Conservation (phyloP, 1,140 invertebrate genomes). For the Drosophila sturtevanti region DNA sequence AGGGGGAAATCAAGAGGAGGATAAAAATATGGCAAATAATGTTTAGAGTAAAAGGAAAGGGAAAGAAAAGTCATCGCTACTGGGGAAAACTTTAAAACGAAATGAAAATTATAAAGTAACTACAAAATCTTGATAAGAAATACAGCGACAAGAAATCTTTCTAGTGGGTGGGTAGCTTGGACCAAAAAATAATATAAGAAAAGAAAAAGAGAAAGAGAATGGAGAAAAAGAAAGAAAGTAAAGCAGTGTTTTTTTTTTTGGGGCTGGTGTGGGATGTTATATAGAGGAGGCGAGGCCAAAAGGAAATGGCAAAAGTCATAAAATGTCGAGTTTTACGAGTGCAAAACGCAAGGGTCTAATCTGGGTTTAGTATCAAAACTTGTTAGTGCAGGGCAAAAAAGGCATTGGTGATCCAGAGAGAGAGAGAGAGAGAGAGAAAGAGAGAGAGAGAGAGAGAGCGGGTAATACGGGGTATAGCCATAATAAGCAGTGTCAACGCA, state of each 20-base stretch:
- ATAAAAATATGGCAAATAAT: slow-evolving; percentile 65
- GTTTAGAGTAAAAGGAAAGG: slow-evolving; percentile 19
- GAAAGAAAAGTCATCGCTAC: slow-evolving; percentile 27
- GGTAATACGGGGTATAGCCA: slow-evolving; percentile 23
- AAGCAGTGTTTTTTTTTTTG: too few relatives aligned
- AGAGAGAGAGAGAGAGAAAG: too few relatives aligned
- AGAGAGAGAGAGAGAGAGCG: too few relatives aligned
- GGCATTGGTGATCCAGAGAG: not conserved
- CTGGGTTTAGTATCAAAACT: slow-evolving; percentile 79
- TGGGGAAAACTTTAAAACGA: slow-evolving; percentile 63
- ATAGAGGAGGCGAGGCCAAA: slow-evolving; percentile 23
- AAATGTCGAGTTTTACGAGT: slow-evolving; percentile 80
- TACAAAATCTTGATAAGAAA: slow-evolving; percentile 80
- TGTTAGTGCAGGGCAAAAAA: slow-evolving; percentile 49
- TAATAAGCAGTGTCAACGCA: slow-evolving; percentile 80
- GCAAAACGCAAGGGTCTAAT: slow-evolving; percentile 80
- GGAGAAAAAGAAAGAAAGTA: too few relatives aligned
- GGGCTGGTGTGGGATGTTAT: not conserved
- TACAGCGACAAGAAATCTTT: slow-evolving; percentile 14
- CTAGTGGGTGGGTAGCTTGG: not conserved
- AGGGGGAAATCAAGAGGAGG: slow-evolving; percentile 9
- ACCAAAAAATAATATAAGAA: not conserved
- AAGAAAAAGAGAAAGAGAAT: not conserved
- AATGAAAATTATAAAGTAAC: slow-evolving; percentile 81
- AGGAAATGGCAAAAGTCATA: slow-evolving; percentile 80